These are phyloP conservation scores for Saccostrea echinata DNA, from an alignment of 1,140 invertebrate species.

Conservation along the genomic window DNA sequence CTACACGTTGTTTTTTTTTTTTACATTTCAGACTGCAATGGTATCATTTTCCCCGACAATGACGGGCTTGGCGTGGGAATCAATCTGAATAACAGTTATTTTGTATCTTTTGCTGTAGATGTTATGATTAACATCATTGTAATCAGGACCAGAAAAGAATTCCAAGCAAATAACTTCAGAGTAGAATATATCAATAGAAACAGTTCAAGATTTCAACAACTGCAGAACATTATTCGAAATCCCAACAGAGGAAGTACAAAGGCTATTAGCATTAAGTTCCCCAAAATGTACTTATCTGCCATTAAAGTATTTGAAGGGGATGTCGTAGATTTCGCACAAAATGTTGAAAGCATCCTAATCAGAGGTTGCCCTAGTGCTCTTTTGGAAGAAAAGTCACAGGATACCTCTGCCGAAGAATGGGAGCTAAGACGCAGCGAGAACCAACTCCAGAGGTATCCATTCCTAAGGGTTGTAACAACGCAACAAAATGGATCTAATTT, in stretches of 20 bases:
- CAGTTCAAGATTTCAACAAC: neutral
- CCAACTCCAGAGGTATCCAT: conserved; percentile 21
- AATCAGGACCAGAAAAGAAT: neutral
- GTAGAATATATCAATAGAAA: conserved; percentile 3
- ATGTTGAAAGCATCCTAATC: neutral
- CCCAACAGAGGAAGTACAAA: neutral
- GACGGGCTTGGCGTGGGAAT: neutral
- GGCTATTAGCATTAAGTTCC: neutral
- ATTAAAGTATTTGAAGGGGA: neutral
- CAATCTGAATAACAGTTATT: neutral
- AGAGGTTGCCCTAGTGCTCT: neutral
- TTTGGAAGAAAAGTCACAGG: neutral
- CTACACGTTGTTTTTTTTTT: too few species aligned
- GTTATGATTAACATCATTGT: neutral
- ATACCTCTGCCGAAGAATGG: neutral
- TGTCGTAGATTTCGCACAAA: neutral
- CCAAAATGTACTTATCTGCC: neutral
- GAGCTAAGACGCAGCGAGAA: neutral
- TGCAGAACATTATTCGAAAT: neutral
- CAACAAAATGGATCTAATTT: neutral
- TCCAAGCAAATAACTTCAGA: neutral
- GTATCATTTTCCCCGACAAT: neutral
- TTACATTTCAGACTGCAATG: neutral
- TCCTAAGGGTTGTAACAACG: neutral
- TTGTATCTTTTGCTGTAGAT: conserved; percentile 8